Base-by-base conservation (phyloP, 2,888 invertebrate genomes). In the Drosophila mulleri region DNA sequence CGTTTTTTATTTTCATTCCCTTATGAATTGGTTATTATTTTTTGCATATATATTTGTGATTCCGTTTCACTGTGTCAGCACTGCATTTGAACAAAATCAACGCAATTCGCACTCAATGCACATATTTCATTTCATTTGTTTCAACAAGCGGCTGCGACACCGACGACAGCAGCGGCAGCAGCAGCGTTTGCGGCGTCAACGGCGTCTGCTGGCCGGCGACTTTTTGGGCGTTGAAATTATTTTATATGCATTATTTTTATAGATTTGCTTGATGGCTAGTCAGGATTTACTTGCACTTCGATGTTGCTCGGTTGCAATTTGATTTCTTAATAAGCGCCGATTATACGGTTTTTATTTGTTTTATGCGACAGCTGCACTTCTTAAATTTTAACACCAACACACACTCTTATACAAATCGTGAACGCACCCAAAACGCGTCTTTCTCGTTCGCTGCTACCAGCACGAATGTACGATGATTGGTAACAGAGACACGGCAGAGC, bases 361-460 rank as follows among this genome's bases (percentile, higher is more conserved):
- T 73, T 45, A 73, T 64, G 58, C 88, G 85, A 88, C 86, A 86
- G 86, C 90, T 86, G 90, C 90, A 86, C 70, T 83, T 73, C 56
- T 64, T 50, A 35, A 66, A 47, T 62, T 72, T 78, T 59, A 54
- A 81, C 78, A 79, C 68, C 72, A 77, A 74, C 83, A 66, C 79
- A 66, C 62, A 59, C 57, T 61, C 57, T 62, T 66, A 72, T 39
- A 48, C 57, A 64, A 64, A 58, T 14, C 39, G 44, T 47, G 23
- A 67, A 81, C 81, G 81, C 59, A 81, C 82, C 78, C 64, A 81
- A 78, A 77, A 72, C 81, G 82, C 81, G 78, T 72, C 81, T 81
- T 72, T 78, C 78, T 72, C 82, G 78, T 65, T 65, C 82, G 81
- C 78, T 81, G 80, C 66, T 80, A 71, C 66, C 71, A 78, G 80